Evolutionary conservation across 2,888 invertebrate species (phyloP), one percentile per base, ranked within the genome.

Genomic region (Sinodicranocentrus sp.): DNA sequence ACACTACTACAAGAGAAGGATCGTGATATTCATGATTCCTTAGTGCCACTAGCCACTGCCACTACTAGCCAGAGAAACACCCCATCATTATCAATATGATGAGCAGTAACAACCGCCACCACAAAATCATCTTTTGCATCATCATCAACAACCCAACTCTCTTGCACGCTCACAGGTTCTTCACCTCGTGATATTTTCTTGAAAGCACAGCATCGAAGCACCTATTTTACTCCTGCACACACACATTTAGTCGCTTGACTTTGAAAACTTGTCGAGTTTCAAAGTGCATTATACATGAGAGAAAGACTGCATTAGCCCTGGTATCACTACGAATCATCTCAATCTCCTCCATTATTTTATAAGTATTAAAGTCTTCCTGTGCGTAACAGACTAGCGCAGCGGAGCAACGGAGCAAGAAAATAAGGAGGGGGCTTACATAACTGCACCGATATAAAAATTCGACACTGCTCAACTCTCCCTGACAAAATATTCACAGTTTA

Each of bases 181-280:
- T 77, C 77, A 77, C 77, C 77, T 77, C 77, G 57, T 77, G 77
- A 33, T 75, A 19, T 72, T n/a, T 48, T n/a, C 13, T n/a, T n/a
- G n/a, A n/a, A n/a, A n/a, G n/a, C n/a, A n/a, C n/a, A 6, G 8
- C 21, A 10, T 6, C 10, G 23, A 13, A 57, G 23, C 3, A 57
- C 57, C 6, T 57, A 21, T 61, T 43, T 65, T 23, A 65, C 2
- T 65, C 39, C 21, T 23, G 43, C 43, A 61, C 57, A 3, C 57
- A 21, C 57, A 3, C 23, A 33, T 23, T 28, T 23, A 17, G 57
- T 57, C 75, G 39, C 76, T 17, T 48, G 5, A 48, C n/a, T 10
- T 5, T 15, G 48, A 17, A 33, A 75, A 63, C 67, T 76, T 44
- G 77, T 54, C 76, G 54, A 75, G 63, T 48, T 48, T 48, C 17